These are phyloP conservation scores for Caenorhabditis sp. DNA, from an alignment of 2,888 invertebrate genomes.

Conservation along the genomic window DNA sequence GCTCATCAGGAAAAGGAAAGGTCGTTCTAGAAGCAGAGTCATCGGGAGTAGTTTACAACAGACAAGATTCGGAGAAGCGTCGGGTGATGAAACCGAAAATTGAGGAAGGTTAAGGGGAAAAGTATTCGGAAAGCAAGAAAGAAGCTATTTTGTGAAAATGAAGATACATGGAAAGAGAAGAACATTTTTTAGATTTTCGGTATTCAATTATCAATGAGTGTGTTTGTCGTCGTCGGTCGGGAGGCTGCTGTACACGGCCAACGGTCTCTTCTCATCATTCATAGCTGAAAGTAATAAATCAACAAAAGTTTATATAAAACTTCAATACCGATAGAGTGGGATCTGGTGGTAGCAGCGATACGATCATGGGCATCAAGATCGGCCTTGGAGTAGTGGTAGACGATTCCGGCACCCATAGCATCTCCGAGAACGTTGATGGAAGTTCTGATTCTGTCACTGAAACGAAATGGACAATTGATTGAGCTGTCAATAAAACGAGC, in stretches of 20 bases:
- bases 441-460: constrained; percentile 86
- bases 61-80: background rate
- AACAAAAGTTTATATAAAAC: too few relatives aligned
- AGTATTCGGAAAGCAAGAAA: constrained; percentile 1
- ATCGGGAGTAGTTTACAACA: constrained; percentile 33
- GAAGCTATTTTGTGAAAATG: background rate
- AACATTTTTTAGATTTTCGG: background rate
- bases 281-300: constrained; percentile 42
- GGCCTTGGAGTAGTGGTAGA: constrained; percentile 85
- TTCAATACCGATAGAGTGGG: constrained; percentile 59
- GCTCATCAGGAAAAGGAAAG: constrained; percentile 48
- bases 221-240: constrained; percentile 66
- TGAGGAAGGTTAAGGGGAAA: background rate
- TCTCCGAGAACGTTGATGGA: constrained; percentile 86
- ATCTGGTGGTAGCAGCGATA: constrained; percentile 63
- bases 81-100: constrained; percentile 53
- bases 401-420: constrained; percentile 86
- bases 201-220: constrained; percentile 43
- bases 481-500: background rate
- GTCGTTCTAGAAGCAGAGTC: constrained; percentile 48
- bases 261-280: constrained; percentile 62
- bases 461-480: constrained; percentile 28
- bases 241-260: constrained; percentile 65
- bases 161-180: background rate
- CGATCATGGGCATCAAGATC: constrained; percentile 77